Base-by-base conservation (phyloP, 2,888 invertebrate species). In the Phengaris arion region DNA sequence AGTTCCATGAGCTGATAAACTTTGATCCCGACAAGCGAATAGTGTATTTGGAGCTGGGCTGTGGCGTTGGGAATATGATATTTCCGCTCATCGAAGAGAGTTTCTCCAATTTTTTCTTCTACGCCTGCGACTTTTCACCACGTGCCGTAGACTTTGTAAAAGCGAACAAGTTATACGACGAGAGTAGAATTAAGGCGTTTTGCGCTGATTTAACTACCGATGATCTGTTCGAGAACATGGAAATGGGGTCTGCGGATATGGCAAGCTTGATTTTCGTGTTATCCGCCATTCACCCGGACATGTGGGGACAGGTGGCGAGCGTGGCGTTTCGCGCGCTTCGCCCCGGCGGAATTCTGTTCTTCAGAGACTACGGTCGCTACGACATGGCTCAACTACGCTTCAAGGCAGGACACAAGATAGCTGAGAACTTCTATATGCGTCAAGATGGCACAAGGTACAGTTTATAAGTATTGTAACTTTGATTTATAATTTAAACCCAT, bases 321-420 rank as follows among this genome's bases (percentile, higher is more conserved):
- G 97, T 97, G 83, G 92, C 99, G 0, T 95, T 89, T 79, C 89
- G 94, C 75, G 92, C 96, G 0, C 89, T 97, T 1, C 95, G 94
- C 64, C 95, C 96, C 0, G 98, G 97, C 2, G 99, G 99, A 0
- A 86, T 97, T 55, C 86, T 99, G 2, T 88, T 99, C 22, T 96
- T 99, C 80, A 92, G 99, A 78, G 99, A 99, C 89, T 99, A 99
- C 88, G 99, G 98, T 0, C 92, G 98, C 0, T 97, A 98, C 84
- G 99, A 99, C 87, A 98, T 99, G 97, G 98, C 99, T 0, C 99
- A 99, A 93, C 85, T 99, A 74, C 94, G 99, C 55, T 99, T 99
- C 86, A 97, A 97, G 78, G 95, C 98, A 0, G 99, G 98, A 0
- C 96, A 98, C 85, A 99, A 99, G 88, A 97, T 99, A 74, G 89